Percentiles rank a stretch among this genome's conserved stretches.
Evolutionary conservation across 2,797 vertebrate species (phyloP).

Genomic region (Diceros bicornis): DNA sequence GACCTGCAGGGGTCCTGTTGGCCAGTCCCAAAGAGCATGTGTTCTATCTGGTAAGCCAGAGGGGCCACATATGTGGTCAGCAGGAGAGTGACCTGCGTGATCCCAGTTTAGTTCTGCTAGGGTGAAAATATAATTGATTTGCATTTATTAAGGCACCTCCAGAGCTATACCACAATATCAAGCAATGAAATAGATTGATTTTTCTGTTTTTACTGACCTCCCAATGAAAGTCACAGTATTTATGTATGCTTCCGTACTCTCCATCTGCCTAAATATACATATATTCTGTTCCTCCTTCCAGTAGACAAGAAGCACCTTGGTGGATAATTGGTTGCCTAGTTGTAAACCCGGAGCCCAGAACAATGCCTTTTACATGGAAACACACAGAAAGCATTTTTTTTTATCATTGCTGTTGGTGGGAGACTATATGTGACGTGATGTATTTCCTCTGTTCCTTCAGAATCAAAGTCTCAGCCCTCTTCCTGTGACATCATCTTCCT

Average conservation of each 20-base stretch:
- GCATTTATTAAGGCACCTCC: neutral
- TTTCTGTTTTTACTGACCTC: neutral
- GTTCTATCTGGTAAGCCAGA: too few species aligned
- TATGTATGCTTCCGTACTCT: too few species aligned
- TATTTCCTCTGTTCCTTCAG: neutral
- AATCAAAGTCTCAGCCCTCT: neutral
- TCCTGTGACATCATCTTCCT: neutral
- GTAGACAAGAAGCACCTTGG: neutral
- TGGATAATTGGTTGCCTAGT: neutral
- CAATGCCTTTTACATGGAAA: neutral
- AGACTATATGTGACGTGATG: neutral
- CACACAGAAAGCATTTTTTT: neutral
- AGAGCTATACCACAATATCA: neutral
- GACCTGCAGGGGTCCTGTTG: neutral
- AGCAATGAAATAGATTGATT: neutral
- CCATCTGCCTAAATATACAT: neutral
- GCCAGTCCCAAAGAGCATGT: neutral
- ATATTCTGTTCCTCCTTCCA: neutral
- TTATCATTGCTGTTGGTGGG: neutral
- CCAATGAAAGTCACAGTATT: neutral
- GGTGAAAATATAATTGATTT: neutral
- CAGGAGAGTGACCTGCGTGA: neutral
- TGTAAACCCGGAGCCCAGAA: neutral
- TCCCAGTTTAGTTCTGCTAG: neutral
- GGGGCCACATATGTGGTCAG: accelerated